Evolutionary conservation across 1,140 invertebrate species (phyloP).

Genomic region (Drosophila kurseongensis): DNA sequence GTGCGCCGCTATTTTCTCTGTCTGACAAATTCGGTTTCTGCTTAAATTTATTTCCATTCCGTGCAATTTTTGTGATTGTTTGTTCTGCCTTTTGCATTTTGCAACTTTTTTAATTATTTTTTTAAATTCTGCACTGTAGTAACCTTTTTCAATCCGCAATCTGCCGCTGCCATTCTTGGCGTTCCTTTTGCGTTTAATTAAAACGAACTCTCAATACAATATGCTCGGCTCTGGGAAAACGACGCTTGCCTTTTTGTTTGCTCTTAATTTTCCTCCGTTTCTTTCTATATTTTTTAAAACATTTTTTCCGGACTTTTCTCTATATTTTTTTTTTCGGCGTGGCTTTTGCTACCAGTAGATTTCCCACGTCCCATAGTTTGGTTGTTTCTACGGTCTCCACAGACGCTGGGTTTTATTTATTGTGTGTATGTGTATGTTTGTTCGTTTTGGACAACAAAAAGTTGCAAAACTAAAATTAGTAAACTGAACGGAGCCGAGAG

Average conservation of each 20-base stretch:
- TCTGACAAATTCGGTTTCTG: constrained; percentile 44
- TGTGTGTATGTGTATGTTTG: constrained; percentile 37
- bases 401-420: constrained; percentile 70
- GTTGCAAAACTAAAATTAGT: constrained; percentile 62
- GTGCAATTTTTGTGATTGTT: constrained; percentile 70
- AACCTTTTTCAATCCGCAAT: constrained; percentile 60
- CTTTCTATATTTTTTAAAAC: constrained; percentile 18
- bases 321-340: constrained; percentile 40
- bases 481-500: constrained; percentile 39
- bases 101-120: constrained; percentile 79
- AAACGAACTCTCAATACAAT: constrained; percentile 82
- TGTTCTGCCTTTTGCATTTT: constrained; percentile 58
- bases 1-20: constrained; percentile 6
- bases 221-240: constrained; percentile 57
- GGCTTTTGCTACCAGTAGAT: constrained; percentile 65
- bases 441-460: constrained; percentile 57
- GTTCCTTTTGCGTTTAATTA: constrained; percentile 74
- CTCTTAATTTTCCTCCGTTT: constrained; percentile 65
- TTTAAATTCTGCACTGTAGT: constrained; percentile 60
- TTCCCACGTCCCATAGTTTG: constrained; percentile 69
- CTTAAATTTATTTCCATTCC: constrained; percentile 38
- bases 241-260: constrained; percentile 70
- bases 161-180: constrained; percentile 44
- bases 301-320: constrained; percentile 23
- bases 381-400: constrained; percentile 49